Evolutionary conservation across 2,113 vertebrate species (phyloP).

Genomic region (Etheostoma spectabile): DNA sequence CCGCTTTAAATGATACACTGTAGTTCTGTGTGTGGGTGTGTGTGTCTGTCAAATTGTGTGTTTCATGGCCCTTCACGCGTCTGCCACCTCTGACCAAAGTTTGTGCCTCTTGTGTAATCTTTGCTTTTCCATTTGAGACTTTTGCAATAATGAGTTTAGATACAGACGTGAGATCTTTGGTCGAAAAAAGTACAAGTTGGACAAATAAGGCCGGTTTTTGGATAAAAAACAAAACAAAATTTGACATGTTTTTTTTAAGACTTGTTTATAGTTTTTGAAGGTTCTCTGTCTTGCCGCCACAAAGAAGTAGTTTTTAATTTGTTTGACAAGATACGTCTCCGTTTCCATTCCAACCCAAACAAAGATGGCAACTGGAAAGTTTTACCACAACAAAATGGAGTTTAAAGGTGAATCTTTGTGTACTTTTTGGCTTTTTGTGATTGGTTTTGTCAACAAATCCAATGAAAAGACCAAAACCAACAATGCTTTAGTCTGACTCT

Average conservation of each 20-base stretch:
- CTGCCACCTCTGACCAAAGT: neutral
- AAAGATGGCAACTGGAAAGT: slow-evolving; percentile 2
- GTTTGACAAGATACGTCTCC: neutral
- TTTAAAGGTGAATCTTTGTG: neutral
- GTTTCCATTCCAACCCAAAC: neutral
- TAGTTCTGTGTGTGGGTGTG: slow-evolving; percentile 61
- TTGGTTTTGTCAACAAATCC: neutral
- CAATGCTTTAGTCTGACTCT: too few species aligned
- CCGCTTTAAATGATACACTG: slow-evolving; percentile 75
- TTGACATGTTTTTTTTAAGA: neutral
- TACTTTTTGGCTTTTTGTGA: neutral
- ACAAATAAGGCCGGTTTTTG: neutral
- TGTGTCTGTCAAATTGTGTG: slow-evolving; percentile 18
- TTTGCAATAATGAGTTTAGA: too few species aligned
- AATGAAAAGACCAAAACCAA: neutral
- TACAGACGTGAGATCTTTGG: neutral
- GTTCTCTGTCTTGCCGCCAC: neutral
- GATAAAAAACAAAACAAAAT: too few species aligned
- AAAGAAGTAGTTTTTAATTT: neutral
- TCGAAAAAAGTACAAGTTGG: neutral
- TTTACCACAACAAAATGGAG: neutral
- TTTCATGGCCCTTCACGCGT: neutral
- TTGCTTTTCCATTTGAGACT: too few species aligned
- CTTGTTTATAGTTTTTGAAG: neutral
- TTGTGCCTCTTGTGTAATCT: neutral